A percentile compares a stretch with the other conserved stretches of the same genome.
These are phyloP conservation scores for Epizoanthus rinbou DNA, from an alignment of 92 coral and sea anemone species.

Conservation along the genomic window DNA sequence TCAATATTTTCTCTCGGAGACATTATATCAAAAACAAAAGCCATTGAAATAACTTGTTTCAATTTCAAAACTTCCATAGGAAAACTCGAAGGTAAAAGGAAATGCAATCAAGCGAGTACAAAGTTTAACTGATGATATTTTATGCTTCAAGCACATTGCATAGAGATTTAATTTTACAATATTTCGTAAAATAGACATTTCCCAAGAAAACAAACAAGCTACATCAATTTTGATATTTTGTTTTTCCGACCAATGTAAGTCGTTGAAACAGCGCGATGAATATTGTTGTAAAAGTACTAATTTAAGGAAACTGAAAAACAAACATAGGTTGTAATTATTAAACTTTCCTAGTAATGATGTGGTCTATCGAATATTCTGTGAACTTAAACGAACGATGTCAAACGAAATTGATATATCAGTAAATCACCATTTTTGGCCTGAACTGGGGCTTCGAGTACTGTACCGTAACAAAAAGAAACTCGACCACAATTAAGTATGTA, in stretches of 20 bases:
- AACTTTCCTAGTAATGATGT: not conserved
- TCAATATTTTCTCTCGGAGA: not conserved
- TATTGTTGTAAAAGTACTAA: not conserved
- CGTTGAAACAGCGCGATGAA: not conserved
- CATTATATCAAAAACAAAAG: not conserved
- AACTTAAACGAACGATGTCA: not conserved
- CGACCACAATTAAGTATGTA: too few species aligned
- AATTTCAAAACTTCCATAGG: not conserved
- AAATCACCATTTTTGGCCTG: not conserved
- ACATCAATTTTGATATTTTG: not conserved
- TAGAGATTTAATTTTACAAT: not conserved
- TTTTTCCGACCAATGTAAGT: slow-evolving; percentile 1
- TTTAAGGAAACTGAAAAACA: not conserved
- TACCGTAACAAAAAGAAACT: too few species aligned
- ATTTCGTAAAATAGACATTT: not conserved
- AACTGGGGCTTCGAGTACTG: not conserved
- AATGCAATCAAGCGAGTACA: not conserved
- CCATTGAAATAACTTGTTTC: not conserved
- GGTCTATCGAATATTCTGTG: not conserved
- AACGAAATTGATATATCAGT: not conserved
- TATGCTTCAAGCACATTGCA: not conserved
- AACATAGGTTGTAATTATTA: not conserved
- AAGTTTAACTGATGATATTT: not conserved
- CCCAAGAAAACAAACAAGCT: not conserved
- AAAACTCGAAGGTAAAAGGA: not conserved